Base-by-base conservation (phyloP, 1,140 invertebrate genomes). In the Meloidogyne floridensis region DNA sequence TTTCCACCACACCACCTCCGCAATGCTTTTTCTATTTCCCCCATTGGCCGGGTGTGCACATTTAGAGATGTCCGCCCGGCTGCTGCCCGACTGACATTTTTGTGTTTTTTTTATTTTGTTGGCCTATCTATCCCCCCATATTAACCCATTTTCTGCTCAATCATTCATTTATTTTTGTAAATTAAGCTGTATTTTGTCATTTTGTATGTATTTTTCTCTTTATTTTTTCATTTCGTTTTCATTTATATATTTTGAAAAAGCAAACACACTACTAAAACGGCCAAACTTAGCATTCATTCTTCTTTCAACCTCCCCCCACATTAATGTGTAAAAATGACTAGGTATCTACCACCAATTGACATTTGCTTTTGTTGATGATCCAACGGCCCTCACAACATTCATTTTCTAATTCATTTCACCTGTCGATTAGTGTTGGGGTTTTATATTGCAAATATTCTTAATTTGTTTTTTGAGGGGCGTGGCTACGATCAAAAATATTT, bases 161-260 rank as follows among this genome's bases (percentile, higher is more conserved):
- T 65, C 59, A 65, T 65, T 65, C 59, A 65, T 65, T 65, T 65
- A 65, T 65, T 65, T 65, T 65, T 65, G n/a, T 65, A 65, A 65
- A 65, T 65, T 65, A 65, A 65, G 59, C 59, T 65, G n/a, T n/a
- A 65, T 65, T 65, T 65, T 65, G 59, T 65, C 59, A 65, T n/a
- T 65, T 65, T 59, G 11, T 59, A 59, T 59, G 47, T 47, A 47
- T 47, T 8, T 59, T 59, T 15, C 56, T 13, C 2, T 56, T 59
- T 18, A n/a, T 65, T 65, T 65, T 65, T 65, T 65, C 59, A 65
- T 65, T 65, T 65, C 15, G n/a, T 65, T 65, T 65, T 65, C 59
- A 65, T 59, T 15, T 59, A 59, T 56, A 11, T 11, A 59, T 59
- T 56, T 56, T 56, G 6, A n/a, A 65, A 65, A 65, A 65, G 15